These are phyloP conservation scores for Cynopterus sphinx DNA, from an alignment of 2,797 vertebrate genomes.

Conservation along the genomic window DNA sequence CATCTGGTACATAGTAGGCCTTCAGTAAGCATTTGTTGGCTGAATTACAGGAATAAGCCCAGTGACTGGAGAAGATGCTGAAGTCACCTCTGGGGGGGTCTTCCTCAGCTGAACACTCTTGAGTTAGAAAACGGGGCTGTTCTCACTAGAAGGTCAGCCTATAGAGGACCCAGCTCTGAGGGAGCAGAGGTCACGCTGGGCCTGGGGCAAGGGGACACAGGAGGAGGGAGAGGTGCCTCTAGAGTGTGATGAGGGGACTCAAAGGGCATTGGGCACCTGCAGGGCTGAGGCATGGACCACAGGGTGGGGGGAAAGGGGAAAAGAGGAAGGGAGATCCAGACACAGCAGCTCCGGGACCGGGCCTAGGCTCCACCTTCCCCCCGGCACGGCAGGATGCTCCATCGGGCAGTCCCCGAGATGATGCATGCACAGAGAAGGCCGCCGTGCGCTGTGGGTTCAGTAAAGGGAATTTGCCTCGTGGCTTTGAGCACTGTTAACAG, in stretches of 20 bases:
- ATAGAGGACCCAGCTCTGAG: not conserved
- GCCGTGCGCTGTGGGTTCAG: rapidly evolving
- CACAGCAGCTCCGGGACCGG: not conserved
- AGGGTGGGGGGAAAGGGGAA: not conserved
- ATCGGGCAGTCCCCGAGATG: not conserved
- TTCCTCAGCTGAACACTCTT: not conserved
- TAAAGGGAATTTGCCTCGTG: not conserved
- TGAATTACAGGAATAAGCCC: not conserved
- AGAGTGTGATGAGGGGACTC: not conserved
- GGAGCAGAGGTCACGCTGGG: not conserved
- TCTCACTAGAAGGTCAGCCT: not conserved
- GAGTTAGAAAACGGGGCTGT: not conserved
- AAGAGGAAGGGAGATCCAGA: not conserved
- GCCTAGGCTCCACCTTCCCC: no score
- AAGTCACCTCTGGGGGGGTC: not conserved
- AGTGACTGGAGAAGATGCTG: not conserved
- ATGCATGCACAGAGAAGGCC: not conserved
- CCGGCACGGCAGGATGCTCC: not conserved
- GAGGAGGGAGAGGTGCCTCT: not conserved
- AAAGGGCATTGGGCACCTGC: not conserved
- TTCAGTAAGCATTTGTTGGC: not conserved
- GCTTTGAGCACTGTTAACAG: not conserved
- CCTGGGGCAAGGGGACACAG: not conserved
- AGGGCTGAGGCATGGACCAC: not conserved
- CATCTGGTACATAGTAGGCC: not conserved